A percentile compares a stretch with the other conserved stretches of the same genome.
Conservation (phyloP, 2,797 vertebrate genomes). For the Spondyliosoma cantharus region DNA sequence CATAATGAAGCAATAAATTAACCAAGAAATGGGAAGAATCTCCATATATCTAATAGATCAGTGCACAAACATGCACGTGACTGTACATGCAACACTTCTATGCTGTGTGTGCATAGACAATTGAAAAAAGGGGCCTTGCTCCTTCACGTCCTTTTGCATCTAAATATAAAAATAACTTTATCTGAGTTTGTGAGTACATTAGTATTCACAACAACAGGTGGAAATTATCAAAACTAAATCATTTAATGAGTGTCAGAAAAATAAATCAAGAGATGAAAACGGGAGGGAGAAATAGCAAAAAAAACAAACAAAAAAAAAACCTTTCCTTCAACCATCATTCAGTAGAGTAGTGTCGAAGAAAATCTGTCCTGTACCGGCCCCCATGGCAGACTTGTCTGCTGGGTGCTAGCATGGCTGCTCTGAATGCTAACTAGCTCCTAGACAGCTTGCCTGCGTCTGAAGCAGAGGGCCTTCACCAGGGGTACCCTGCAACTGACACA, state of each 20-base stretch:
- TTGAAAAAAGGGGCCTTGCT: neutral
- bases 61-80: neutral
- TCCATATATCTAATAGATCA: constrained; percentile 12
- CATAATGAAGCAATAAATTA: constrained; percentile 32
- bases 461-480: constrained; percentile 86
- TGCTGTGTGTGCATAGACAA: neutral
- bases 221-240: neutral
- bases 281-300: neutral
- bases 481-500: constrained; percentile 92
- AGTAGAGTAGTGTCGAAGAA: constrained; percentile 46
- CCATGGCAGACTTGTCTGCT: constrained; percentile 79
- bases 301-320: neutral
- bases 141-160: neutral
- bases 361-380: constrained; percentile 44
- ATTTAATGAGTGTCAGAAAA: constrained; percentile 1
- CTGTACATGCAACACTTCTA: neutral
- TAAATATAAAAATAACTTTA: constrained; percentile 13
- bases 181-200: neutral
- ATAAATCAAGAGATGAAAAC: neutral
- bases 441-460: constrained; percentile 81
- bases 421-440: constrained; percentile 94
- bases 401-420: constrained; percentile 84
- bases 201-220: constrained; percentile 16
- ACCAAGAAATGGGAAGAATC: neutral
- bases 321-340: constrained; percentile 22